Evolutionary conservation across 2,888 invertebrate genomes (phyloP), one percentile per base, ranked within the genome.

Genomic region (Schrankia costaestrigalis): DNA sequence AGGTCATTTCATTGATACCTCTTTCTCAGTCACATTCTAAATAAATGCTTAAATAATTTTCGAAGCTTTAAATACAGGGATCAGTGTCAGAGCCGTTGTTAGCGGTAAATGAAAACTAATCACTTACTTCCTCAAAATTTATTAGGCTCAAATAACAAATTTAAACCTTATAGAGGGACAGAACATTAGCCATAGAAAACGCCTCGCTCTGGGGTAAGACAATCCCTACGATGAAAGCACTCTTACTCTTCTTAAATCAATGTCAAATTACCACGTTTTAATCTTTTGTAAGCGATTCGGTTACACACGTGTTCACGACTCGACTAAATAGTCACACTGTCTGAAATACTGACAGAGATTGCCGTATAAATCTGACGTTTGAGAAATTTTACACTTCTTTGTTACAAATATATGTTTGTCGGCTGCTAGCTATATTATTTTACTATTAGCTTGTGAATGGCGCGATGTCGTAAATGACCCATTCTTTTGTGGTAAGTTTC

Each of bases 231-330:
- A 78, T 81, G 79, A 83, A 76, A 81, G 78, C 68, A 51, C 51
- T 46, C 59, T 60, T 56, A 63, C 67, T 76, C 74, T 75, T 71
- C 73, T 73, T 86, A 85, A 83, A 85, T 86, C 86, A 86, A 85
- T 62, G 86, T 86, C 86, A 85, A 84, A 87, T 85, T 85, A 85
- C 82, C 83, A 84, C 80, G 78, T 83, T 80, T 78, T 85, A 85
- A 86, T 83, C 85, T 82, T 78, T 78, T 78, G 81, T 74, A 64
- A 71, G 67, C 73, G 80, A 81, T 85, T 79, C 63, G 75, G 81
- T 87, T 86, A 78, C 85, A 80, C 58, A 80, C 80, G 80, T 82
- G 82, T 78, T 73, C 72, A 56, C 67, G 56, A 55, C 63, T 53
- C 41, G 51, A 54, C 65, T 69, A 69, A 66, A 72, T 58, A 63